Evolutionary conservation across 2,797 vertebrate species (phyloP).

Genomic region (Lacerta agilis): DNA sequence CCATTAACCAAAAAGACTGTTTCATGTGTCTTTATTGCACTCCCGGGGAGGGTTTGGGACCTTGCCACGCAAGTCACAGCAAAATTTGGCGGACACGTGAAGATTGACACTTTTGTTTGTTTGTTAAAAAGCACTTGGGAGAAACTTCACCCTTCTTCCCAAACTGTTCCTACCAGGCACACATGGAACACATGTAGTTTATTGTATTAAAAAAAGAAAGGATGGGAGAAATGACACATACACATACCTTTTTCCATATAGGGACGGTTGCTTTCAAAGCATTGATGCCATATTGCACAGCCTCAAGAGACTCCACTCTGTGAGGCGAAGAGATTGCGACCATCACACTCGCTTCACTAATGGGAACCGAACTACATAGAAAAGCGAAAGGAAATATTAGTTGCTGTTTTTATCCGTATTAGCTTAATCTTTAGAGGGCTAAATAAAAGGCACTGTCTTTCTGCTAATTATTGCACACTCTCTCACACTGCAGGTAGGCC

Average conservation of each 20-base stretch:
- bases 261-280: constrained; percentile 88
- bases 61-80: not conserved
- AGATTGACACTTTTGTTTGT: not conserved
- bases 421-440: constrained; percentile 34
- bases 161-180: no score
- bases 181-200: not conserved
- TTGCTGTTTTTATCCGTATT: constrained; percentile 41
- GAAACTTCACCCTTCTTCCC: not conserved
- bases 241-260: constrained; percentile 92
- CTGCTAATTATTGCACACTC: not conserved
- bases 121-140: not conserved
- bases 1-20: no score
- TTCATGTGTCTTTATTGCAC: no score
- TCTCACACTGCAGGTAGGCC: not conserved
- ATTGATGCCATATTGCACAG: constrained; percentile 85
- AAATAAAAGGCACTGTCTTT: constrained; percentile 3
- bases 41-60: no score
- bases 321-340: constrained; percentile 92
- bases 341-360: constrained; percentile 90
- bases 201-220: not conserved
- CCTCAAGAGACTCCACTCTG: constrained; percentile 85
- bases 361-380: constrained; percentile 82
- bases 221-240: not conserved
- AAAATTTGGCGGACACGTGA: not conserved
- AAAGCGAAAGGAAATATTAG: constrained; percentile 46